These are phyloP conservation scores for Centrocercus urophasianus DNA, from an alignment of 2,113 vertebrate species.

Conservation along the genomic window DNA sequence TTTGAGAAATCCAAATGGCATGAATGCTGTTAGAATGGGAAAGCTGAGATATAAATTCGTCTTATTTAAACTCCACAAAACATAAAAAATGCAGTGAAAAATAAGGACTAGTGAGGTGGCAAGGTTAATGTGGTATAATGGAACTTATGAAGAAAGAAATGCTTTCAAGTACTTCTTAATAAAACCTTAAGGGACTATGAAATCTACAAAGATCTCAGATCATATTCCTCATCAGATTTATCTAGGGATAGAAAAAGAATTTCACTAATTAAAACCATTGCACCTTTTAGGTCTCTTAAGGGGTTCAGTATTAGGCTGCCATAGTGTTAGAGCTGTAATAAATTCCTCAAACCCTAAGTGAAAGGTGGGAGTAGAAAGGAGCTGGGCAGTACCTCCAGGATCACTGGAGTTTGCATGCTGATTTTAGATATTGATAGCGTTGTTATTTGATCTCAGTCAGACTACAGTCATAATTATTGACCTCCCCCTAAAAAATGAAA, in stretches of 20 bases:
- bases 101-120: not conserved
- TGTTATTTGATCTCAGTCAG: not conserved
- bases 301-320: not conserved
- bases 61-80: not conserved
- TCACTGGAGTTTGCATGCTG: not conserved
- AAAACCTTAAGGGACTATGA: constrained; percentile 1
- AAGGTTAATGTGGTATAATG: not conserved
- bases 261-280: not conserved
- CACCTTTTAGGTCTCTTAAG: not conserved
- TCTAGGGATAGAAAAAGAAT: not conserved
- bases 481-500: not conserved
- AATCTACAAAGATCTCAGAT: not conserved
- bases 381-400: not conserved
- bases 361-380: not conserved
- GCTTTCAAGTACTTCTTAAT: not conserved
- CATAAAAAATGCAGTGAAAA: not conserved
- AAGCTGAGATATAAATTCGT: not conserved
- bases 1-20: not conserved
- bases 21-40: not conserved
- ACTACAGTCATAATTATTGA: not conserved
- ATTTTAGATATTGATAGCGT: not conserved
- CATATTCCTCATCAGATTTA: not conserved
- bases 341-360: not conserved
- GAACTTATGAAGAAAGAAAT: not conserved
- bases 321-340: not conserved